Percentiles rank a stretch among this genome's conserved stretches.
These are phyloP conservation scores for Tursiops truncatus DNA, from an alignment of 2,113 vertebrate genomes.

Conservation along the genomic window DNA sequence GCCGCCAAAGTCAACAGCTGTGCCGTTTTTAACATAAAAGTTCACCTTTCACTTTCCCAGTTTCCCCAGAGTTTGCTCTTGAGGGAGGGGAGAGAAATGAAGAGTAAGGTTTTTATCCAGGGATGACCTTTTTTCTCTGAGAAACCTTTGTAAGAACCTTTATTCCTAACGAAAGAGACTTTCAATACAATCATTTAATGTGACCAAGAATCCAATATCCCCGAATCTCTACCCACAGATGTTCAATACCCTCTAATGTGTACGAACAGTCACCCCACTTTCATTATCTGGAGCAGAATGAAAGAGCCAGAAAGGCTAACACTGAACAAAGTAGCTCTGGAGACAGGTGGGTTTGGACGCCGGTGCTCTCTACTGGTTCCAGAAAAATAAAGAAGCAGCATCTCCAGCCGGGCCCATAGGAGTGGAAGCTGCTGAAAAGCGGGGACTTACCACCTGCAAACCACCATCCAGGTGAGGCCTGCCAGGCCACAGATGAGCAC, in stretches of 20 bases:
- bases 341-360: not conserved
- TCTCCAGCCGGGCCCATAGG: not conserved
- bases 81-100: not conserved
- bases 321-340: not conserved
- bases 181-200: not conserved
- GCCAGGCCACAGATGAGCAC: conserved; percentile 49
- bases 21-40: not conserved
- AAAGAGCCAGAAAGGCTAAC: not conserved
- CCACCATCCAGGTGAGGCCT: conserved; percentile 41
- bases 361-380: not conserved
- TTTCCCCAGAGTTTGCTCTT: not conserved
- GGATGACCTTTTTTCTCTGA: not conserved
- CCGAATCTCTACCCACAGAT: not conserved
- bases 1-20: accelerated
- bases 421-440: accelerated
- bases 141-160: not conserved
- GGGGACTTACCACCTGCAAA: conserved; percentile 69
- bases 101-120: not conserved
- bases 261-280: accelerated
- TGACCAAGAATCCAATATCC: not conserved
- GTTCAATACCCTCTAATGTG: too few relatives aligned
- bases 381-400: not conserved
- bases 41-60: not conserved
- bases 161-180: not conserved
- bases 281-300: not conserved